Conservation (phyloP, 1,140 invertebrate species). For the Zophobas atratus region DNA sequence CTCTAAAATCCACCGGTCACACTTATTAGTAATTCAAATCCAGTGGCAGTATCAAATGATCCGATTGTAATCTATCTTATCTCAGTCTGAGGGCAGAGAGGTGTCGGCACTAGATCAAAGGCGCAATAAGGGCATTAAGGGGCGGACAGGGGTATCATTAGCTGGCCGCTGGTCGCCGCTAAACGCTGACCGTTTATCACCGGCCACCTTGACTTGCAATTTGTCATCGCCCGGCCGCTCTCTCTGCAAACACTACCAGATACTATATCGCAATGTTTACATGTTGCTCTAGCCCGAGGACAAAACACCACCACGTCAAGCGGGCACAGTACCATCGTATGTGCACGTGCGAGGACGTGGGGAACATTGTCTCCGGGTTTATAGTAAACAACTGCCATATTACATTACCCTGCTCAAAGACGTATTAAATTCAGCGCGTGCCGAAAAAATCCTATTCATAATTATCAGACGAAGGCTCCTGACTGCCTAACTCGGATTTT, state of each 20-base stretch:
- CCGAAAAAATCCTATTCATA: slow-evolving; percentile 51
- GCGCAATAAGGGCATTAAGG: slow-evolving; percentile 65
- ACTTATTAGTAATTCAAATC: slow-evolving; percentile 26
- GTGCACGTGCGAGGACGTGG: slow-evolving; percentile 24
- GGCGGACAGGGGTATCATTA: slow-evolving; percentile 65
- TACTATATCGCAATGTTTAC: slow-evolving; percentile 62
- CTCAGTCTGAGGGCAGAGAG: slow-evolving; percentile 47
- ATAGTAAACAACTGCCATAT: slow-evolving; percentile 52
- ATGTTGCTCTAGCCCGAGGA: slow-evolving; percentile 45
- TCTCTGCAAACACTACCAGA: slow-evolving; percentile 62
- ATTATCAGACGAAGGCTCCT: slow-evolving; percentile 3
- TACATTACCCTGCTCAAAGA: slow-evolving; percentile 55
- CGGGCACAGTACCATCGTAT: background rate
- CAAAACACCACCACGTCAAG: slow-evolving; percentile 24
- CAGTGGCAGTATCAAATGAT: slow-evolving; percentile 25
- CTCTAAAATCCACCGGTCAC: too few relatives aligned
- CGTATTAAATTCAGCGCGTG: slow-evolving; percentile 56
- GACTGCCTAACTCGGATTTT: too few relatives aligned
- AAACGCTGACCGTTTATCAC: slow-evolving; percentile 66
- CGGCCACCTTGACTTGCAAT: slow-evolving; percentile 65
- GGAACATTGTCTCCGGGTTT: slow-evolving; percentile 8
- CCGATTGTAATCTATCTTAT: slow-evolving; percentile 30
- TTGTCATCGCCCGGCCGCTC: slow-evolving; percentile 62
- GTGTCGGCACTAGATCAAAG: slow-evolving; percentile 67
- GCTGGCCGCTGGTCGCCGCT: slow-evolving; percentile 64